These are phyloP conservation scores for Serripes groenlandicus DNA, from an alignment of 2,888 invertebrate genomes.

Conservation along the genomic window DNA sequence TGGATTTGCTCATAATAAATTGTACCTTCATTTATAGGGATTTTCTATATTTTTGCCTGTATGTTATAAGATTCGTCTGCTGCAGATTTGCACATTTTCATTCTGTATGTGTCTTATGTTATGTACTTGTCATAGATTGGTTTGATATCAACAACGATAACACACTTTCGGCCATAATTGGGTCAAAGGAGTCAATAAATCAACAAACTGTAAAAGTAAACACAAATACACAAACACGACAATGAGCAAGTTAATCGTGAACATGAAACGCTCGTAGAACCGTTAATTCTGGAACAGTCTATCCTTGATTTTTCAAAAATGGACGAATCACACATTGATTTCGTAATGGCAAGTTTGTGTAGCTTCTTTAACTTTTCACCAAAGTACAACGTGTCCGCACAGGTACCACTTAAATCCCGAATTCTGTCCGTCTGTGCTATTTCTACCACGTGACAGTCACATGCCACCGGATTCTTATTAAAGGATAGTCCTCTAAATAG, in stretches of 20 bases:
- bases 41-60: no score
- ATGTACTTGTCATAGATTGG: no score
- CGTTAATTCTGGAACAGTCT: constrained; percentile 38
- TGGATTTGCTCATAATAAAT: no score
- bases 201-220: no score
- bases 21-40: no score
- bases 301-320: constrained; percentile 34
- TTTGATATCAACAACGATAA: no score
- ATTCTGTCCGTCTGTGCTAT: constrained; percentile 52
- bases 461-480: constrained; percentile 55
- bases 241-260: neutral
- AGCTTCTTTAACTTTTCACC: constrained; percentile 44
- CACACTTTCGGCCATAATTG: no score
- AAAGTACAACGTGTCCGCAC: constrained; percentile 44
- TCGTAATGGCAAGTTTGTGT: constrained; percentile 32
- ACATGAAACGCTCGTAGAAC: neutral
- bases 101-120: no score
- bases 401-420: constrained; percentile 49
- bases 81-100: no score
- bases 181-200: no score
- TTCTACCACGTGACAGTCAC: constrained; percentile 59
- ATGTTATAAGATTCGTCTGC: no score
- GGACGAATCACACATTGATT: constrained; percentile 41
- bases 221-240: neutral
- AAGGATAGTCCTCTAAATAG: constrained; percentile 58